A percentile compares a stretch with the other conserved stretches of the same genome.
phyloP scores from a whole-genome alignment of 1,140 invertebrate genomes.

The Tribolium castaneum region DNA sequence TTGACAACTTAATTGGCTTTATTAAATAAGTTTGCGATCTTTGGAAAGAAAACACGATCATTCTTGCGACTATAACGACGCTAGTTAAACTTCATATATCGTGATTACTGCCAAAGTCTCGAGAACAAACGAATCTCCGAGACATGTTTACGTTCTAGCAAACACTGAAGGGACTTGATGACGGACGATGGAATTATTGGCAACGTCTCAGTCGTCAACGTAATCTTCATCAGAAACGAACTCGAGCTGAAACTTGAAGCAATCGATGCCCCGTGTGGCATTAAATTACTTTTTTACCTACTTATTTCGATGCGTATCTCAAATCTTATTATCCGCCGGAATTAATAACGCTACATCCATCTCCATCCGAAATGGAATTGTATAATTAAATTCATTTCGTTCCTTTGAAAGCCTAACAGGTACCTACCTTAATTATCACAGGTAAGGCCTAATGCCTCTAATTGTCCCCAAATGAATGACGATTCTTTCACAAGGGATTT shows the following conservation, averaged over 20 bases:
- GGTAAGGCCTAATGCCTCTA: neutral
- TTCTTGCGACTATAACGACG: conserved; percentile 1
- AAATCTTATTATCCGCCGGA: conserved; percentile 3
- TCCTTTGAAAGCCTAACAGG: neutral
- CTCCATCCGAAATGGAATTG: conserved; percentile 1
- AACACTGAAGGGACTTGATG: conserved; percentile 47
- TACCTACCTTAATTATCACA: neutral
- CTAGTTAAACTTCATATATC: conserved; percentile 49
- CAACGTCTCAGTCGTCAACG: conserved; percentile 32
- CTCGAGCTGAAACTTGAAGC: conserved; percentile 12
- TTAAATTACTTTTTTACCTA: conserved; percentile 26
- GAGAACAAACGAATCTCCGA: conserved; percentile 49
- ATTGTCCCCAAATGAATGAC: neutral
- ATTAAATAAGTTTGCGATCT: conserved; percentile 7
- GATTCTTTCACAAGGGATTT: neutral
- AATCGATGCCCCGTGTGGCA: conserved; percentile 19
- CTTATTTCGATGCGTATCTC: conserved; percentile 25
- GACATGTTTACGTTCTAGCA: conserved; percentile 47
- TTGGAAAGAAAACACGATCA: conserved; percentile 21
- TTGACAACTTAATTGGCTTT: conserved; percentile 22
- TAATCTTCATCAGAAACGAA: conserved; percentile 30
- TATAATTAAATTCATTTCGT: conserved; percentile 26
- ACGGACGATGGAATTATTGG: conserved; percentile 25
- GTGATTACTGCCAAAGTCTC: conserved; percentile 46
- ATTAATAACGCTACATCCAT: conserved; percentile 17